Evolutionary conservation across 2,113 vertebrate genomes (phyloP), one percentile per base, ranked within the genome.

Genomic region (Sylvicapra grimmia): DNA sequence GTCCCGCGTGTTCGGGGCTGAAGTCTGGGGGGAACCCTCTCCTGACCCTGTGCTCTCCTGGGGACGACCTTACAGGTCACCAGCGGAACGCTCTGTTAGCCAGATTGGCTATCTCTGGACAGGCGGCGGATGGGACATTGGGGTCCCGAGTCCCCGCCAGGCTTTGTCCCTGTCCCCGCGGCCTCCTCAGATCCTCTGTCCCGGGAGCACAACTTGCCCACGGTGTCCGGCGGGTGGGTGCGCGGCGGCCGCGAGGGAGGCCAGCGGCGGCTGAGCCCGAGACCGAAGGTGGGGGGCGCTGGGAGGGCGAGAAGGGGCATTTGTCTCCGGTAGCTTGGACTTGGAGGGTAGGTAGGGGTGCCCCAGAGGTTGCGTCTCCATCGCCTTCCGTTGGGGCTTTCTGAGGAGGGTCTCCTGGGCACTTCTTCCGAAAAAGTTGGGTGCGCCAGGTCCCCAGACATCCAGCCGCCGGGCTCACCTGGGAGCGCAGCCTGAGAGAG

Each of bases 81-180:
- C 75, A 15, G 0, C 10, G 84, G 84, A 83, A 8, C 15, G 44
- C 31, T 27, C 49, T 12, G 12, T 25, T 87, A 53, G 19, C 11
- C 14, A 27, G 56, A 80, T 29, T 8, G 68, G 36, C 56, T 12
- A 2, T 25, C 82, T 65, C 82, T 14, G 33, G 40, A 86, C 10
- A 31, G 93, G 86, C 54, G 16, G 80, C 44, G 31, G 63, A 25
- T 11, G 80, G 79, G 94, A 95, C n/a, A 15, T 53, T 89, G 36
- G 72, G n/a, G 88, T 75, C 65, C 59, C 51, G 40, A 84, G 61
- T 33, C 51, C 33, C 36, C 36, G 18, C 33, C 59, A 23, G 94
- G 97, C 94, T 97, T 97, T 97, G 97, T 93, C 61, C 53, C 54
- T 5, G 27, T 86, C 59, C 11, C 88, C 7, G 12, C 9, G 11